Evolutionary conservation across 2,797 vertebrate species (phyloP), one percentile per base, ranked within the genome.

Genomic region (Xerus rutilus): DNA sequence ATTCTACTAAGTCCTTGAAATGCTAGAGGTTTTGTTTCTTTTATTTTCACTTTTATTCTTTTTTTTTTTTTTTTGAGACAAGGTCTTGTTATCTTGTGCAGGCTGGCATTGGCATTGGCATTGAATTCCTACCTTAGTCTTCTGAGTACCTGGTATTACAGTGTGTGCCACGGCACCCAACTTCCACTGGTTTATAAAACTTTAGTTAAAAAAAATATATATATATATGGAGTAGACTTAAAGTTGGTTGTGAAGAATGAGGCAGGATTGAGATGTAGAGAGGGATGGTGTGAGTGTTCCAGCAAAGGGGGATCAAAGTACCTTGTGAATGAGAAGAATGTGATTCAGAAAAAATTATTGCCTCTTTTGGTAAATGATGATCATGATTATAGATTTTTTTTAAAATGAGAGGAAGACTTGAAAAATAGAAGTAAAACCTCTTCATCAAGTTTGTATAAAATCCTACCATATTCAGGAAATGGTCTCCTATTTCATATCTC

Each of bases 351-450:
- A 78, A 79, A 87, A 74, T 28, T 54, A 49, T 35, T 78, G 93
- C 47, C 8, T 86, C n/a, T 69, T 89, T 84, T 95, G 54, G 45
- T 81, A 23, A 97, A 78, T 90, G 87, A 25, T 74, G 14, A 59
- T 69, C 15, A 57, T 39, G 7, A 70, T 77, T 17, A 30, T 86
- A 85, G 43, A 81, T 94, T 54, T 90, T 20, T 47, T 57, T 57
- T 18, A 18, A 8, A 30, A 65, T 11, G 45, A 39, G 9, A 73
- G 21, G 12, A 89, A 10, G 39, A 64, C 54, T 86, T 70, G 39
- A 92, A 86, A 96, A 94, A 78, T 78, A 65, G 43, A 91, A 95
- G 4, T 95, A 78, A 92, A 89, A 78, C 15, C 14, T 91, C 77
- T 91, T 70, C 6, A 39, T 89, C 11, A 69, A 77, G 5, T 64